Base-by-base conservation (phyloP, 2,113 vertebrate genomes). In the Upupa epops region DNA sequence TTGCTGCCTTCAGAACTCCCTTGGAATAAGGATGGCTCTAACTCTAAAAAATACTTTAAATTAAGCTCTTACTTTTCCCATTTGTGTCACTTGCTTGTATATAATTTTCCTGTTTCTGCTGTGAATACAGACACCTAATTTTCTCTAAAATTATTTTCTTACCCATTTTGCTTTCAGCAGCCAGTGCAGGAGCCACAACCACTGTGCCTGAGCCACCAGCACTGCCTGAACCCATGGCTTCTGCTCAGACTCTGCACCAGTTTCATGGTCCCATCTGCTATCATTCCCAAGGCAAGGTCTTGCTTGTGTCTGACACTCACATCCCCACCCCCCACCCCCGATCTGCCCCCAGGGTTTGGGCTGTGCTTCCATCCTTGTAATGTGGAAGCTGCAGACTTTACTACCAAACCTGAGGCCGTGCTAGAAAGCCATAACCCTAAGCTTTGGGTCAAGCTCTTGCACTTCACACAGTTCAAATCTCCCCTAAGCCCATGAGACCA, bases 181-280 rank as follows among this genome's bases (percentile, higher is more conserved):
- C 7, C 59, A 49, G 46, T 48, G 60, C 48, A 46, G 42, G 37
- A 56, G 20, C 37, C 6, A 8, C 0, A 1, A 45, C 13, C 52
- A n/a, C 21, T 1, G 0, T 1, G 1, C 22, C 6, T 1, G 20
- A 77, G 34, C 61, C 13, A 1, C 69, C 60, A 80, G 65, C 1
- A 0, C 22, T 83, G 31, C 64, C 56, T 58, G n/a, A 3, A 52
- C 48, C 22, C 2, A 0, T 21, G 19, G 24, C 34, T 78, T 37
- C 56, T 75, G n/a, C 63, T 78, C 5, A 0, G 34, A 78, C 54
- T 28, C 70, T 59, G 10, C 36, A 66, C 8, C 0, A 1, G 29
- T 93, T 81, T 55, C 42, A 22, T 20, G 48, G 1, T 75, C 22
- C 37, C 65, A 37, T 29, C 10, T 11, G 3, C 9, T 48, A 36